Evolutionary conservation across 2,888 invertebrate genomes (phyloP), one percentile per base, ranked within the genome.

Genomic region (Tetheella fluctuosa): DNA sequence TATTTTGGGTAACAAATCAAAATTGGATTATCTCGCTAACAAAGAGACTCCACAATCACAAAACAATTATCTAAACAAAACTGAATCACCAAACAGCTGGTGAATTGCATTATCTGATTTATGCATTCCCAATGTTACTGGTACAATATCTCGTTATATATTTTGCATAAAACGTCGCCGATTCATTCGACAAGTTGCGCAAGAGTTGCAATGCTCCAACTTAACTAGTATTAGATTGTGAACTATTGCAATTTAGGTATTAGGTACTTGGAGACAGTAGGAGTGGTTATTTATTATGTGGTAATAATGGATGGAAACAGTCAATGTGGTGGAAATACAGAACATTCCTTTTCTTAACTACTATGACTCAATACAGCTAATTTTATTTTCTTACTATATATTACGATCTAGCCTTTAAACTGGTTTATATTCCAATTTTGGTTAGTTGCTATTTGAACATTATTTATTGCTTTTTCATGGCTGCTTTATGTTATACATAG

Each of bases 141-240:
- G 63, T 61, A 74, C 62, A 73, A 67, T 60, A 71, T 71, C 73
- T 65, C 57, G 69, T 34, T 34, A 30, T 63, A 53, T 28, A 57
- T 67, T 76, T 69, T 73, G 71, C 67, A 68, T 69, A 67, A 66
- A 63, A 30, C 64, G 52, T 55, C 52, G 57, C 52, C 63, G 64
- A 67, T 64, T 70, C 64, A 72, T 63, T 59, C 64, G 64, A 13
- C 13, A 66, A 67, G 62, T 73, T 69, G 63, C 67, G 63, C 67
- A 74, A 74, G 59, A 57, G 42, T 53, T 52, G 63, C 62, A 17
- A 64, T 63, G 66, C 55, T 55, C 57, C 63, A 63, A 57, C 63
- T 61, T 1, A 39, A 39, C 39, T 15, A 1, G 39, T 39, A 39
- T 39, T 39, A 39, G 39, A 39, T n/a, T n/a, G 39, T n/a, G 39